These are phyloP conservation scores for Embidobia sp. DNA, from an alignment of 2,888 invertebrate genomes.

Conservation along the genomic window DNA sequence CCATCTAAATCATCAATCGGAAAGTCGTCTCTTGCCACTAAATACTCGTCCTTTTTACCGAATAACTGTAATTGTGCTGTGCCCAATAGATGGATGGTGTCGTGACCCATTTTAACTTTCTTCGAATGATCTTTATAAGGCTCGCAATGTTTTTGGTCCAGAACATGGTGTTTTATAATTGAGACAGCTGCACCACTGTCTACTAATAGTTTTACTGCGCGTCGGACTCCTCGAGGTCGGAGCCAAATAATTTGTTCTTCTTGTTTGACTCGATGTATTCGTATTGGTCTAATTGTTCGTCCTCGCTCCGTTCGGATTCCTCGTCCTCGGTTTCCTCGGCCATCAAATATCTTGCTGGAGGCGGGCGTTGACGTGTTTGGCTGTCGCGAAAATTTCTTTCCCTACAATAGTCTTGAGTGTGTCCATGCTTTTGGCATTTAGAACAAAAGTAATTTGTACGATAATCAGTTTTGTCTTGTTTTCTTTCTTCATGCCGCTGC, in stretches of 20 bases:
- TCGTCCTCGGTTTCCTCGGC: neutral
- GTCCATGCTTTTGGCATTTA: neutral
- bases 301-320: neutral
- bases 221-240: conserved; percentile 16
- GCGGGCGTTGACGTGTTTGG: neutral
- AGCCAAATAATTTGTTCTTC: conserved; percentile 10
- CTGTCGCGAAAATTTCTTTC: neutral
- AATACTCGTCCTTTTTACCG: no score
- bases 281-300: neutral
- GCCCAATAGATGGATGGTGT: no score
- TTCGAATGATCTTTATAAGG: no score
- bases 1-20: no score
- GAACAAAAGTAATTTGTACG: neutral
- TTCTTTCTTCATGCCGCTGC: no score
- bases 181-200: conserved; percentile 7
- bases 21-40: no score
- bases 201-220: conserved; percentile 5
- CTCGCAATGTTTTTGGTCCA: neutral
- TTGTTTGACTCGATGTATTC: neutral
- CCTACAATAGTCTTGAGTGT: conserved; percentile 8
- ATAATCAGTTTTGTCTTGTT: neutral
- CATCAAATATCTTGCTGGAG: conserved; percentile 3
- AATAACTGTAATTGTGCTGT: no score
- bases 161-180: conserved; percentile 1
- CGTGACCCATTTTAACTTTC: no score